phyloP scores from a whole-genome alignment of 2,888 invertebrate genomes.

The Ditylenchus weischeri region DNA sequence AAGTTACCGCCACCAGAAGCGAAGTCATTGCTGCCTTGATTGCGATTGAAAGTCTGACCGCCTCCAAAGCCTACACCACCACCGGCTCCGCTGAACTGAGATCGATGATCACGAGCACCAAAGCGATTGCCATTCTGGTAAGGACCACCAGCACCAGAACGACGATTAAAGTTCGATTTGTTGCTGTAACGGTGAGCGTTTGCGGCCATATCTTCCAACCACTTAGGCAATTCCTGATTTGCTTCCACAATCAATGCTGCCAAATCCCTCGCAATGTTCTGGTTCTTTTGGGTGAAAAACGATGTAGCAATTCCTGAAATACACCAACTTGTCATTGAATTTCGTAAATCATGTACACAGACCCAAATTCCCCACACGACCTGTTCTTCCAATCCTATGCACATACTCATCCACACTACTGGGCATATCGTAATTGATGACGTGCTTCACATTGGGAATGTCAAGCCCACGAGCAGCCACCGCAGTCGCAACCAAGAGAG shows the following conservation, averaged over 20 bases:
- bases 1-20: too few species aligned
- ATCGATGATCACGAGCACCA: slow-evolving; percentile 57
- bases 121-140: slow-evolving; percentile 39
- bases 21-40: too few species aligned
- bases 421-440: slow-evolving; percentile 98
- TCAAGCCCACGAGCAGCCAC: slow-evolving; percentile 72
- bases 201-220: slow-evolving; percentile 73
- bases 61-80: too few species aligned
- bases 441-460: slow-evolving; percentile 98
- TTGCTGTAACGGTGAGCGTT: slow-evolving; percentile 60
- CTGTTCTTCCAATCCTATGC: slow-evolving; percentile 94
- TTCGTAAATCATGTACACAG: slow-evolving; percentile 33
- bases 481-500: slow-evolving; percentile 85
- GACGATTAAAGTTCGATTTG: slow-evolving; percentile 16
- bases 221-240: slow-evolving; percentile 71
- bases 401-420: slow-evolving; percentile 99
- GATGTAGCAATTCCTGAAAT: slow-evolving; percentile 83
- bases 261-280: slow-evolving; percentile 86
- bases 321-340: too few species aligned
- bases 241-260: slow-evolving; percentile 88
- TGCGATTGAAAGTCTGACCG: too few species aligned
- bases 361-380: slow-evolving; percentile 95
- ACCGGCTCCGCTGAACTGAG: slow-evolving; percentile 32
- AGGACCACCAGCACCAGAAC: slow-evolving; percentile 24
- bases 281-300: slow-evolving; percentile 96